Evolutionary conservation across 2,113 vertebrate genomes (phyloP), one percentile per base, ranked within the genome.

Genomic region (Felis chaus): DNA sequence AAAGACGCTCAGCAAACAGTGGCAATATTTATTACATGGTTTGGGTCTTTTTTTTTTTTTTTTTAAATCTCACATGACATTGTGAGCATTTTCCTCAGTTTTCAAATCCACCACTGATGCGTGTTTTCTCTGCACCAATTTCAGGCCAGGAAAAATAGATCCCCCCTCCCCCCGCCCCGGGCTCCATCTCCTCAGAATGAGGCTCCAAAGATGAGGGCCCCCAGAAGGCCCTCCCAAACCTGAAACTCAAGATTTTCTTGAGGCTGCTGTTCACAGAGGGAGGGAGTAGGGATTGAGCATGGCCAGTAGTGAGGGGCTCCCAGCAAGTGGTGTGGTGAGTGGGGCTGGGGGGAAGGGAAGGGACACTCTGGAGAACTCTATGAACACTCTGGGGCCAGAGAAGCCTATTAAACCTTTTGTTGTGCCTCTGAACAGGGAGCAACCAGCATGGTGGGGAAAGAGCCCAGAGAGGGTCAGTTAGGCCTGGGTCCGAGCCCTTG

Each of bases 261-360:
- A 88, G 45, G 45, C 45, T 68, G 79, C 39, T 63, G 12, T 36
- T 89, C 19, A 13, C 6, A 63, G 63, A 63, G 3, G 15, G 29
- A 18, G 2, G 21, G 33, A 73, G 10, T 61, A 14, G 29, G 41
- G 25, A 4, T 27, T 50, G 18, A 4, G 29, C 23, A 15, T 3
- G 21, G 29, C 55, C 33, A 39, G 4, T 3, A 4, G 15, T 41
- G 48, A 81, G 61, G 57, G 57, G 19, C 27, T 45, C 69, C 18
- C 2, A n/a, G 13, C 8, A 69, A 31, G 2, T 4, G 2, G 13
- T 48, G 1, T 39, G 23, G 12, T 1, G n/a, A 73, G 55, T 19
- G 65, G 55, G 25, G 65, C 55, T 55, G 69, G 55, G 14, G n/a
- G 69, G 45, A 79, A 14, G 5, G 16, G 39, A 50, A 69, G 14